Percentiles rank a stretch among this genome's conserved stretches.
Conservation (phyloP, 2,113 vertebrate species). For the Nestor notabilis region DNA sequence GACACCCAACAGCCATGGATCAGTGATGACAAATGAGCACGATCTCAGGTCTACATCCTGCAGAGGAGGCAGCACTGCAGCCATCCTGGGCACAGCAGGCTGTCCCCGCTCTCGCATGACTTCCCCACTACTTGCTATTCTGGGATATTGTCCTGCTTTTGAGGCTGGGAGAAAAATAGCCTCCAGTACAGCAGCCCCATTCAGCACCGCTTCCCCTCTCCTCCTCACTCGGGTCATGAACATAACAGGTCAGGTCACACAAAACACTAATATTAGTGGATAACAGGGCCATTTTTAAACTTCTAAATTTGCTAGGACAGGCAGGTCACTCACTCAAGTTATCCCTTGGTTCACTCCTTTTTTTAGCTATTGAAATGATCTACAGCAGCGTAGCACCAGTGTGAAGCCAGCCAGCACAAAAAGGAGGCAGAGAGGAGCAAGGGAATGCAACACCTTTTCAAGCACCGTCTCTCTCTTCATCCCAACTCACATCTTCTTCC, state of each 20-base stretch:
- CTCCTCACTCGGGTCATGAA: background rate
- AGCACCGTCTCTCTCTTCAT: background rate
- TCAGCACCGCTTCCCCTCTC: background rate
- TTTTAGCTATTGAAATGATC: background rate
- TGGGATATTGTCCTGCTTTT: constrained; percentile 19
- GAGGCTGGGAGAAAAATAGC: constrained; percentile 22
- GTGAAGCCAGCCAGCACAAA: background rate
- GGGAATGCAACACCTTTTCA: background rate
- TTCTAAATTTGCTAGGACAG: constrained; percentile 35
- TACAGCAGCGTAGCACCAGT: background rate
- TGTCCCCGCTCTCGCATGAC: fast-evolving
- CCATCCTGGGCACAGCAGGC: background rate
- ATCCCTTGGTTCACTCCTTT: background rate
- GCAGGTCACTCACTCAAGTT: constrained; percentile 24
- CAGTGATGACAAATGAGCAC: fast-evolving
- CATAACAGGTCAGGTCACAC: background rate
- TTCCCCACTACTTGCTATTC: constrained; percentile 8
- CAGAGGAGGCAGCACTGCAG: background rate
- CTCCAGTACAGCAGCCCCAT: constrained; percentile 22
- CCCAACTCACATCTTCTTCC: background rate
- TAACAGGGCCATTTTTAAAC: constrained; percentile 22
- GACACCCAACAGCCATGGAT: background rate
- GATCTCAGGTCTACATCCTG: background rate
- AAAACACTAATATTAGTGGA: background rate
- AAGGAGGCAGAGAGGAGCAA: background rate